phyloP scores from a whole-genome alignment of 2,888 invertebrate species.

The Drosophila lacicola region DNA sequence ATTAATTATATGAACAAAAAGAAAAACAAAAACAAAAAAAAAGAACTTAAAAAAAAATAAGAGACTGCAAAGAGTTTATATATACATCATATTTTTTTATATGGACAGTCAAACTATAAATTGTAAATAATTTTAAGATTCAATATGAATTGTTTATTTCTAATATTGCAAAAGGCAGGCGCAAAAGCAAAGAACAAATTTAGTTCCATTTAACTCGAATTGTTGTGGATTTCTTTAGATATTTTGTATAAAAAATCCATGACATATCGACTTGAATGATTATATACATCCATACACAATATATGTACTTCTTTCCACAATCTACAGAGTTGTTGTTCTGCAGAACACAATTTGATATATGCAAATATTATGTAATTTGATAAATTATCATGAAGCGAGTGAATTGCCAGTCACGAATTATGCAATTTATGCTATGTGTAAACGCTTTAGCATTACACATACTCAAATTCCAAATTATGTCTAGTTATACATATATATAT shows the following conservation, averaged over 20 bases:
- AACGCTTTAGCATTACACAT: conserved; percentile 26
- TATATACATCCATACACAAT: background rate
- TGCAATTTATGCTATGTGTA: conserved; percentile 45
- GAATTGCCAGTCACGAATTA: conserved; percentile 52
- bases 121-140: conserved; percentile 43
- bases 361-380: conserved; percentile 24
- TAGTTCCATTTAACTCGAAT: conserved; percentile 16
- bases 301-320: conserved; percentile 12
- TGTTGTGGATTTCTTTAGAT: conserved; percentile 6
- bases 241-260: conserved; percentile 11
- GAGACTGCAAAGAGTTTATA: conserved; percentile 70
- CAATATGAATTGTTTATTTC: conserved; percentile 20
- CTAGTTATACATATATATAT: conserved; percentile 32
- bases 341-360: conserved; percentile 19
- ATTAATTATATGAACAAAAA: conserved; percentile 49
- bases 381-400: conserved; percentile 25
- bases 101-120: conserved; percentile 35
- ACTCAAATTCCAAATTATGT: conserved; percentile 69
- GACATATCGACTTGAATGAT: conserved; percentile 23
- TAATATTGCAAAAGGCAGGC: background rate
- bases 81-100: conserved; percentile 23
- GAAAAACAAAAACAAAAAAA: conserved; percentile 8
- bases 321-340: background rate
- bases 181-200: conserved; percentile 1
- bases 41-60: conserved; percentile 31